Conservation (phyloP, 2,113 vertebrate genomes). For the Artemisiospiza belli region DNA sequence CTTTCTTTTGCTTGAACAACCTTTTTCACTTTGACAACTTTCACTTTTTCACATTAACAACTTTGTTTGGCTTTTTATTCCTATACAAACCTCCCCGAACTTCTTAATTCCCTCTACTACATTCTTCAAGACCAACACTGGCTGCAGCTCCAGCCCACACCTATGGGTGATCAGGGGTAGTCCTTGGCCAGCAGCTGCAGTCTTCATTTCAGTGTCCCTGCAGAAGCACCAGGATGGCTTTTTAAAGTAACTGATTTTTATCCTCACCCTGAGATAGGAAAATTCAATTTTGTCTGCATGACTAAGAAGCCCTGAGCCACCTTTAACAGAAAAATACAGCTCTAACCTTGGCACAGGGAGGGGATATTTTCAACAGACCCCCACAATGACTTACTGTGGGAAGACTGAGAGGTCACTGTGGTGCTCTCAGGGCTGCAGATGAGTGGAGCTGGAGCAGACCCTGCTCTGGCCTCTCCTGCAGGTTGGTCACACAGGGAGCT, state of each 20-base stretch:
- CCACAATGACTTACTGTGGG: rapidly evolving
- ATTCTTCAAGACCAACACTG: neutral
- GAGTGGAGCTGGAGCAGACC: neutral
- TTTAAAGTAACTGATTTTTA: neutral
- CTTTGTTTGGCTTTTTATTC: neutral
- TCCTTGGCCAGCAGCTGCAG: neutral
- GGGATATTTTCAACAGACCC: neutral
- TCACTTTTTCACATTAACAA: neutral
- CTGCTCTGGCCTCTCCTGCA: neutral
- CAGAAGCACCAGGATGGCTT: neutral
- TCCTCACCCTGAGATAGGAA: neutral
- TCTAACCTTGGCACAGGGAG: neutral
- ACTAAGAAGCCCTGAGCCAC: neutral
- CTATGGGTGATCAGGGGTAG: neutral
- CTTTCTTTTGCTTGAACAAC: neutral
- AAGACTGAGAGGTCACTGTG: rapidly evolving
- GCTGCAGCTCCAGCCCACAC: neutral
- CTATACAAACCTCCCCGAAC: neutral
- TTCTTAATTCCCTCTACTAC: neutral
- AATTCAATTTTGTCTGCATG: neutral
- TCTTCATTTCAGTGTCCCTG: neutral
- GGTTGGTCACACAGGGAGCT: neutral
- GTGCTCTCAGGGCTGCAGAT: neutral
- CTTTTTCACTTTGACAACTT: neutral
- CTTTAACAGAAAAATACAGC: neutral